Evolutionary conservation across 2,797 vertebrate species (phyloP).

Genomic region (Enteromius afrohamiltoni): DNA sequence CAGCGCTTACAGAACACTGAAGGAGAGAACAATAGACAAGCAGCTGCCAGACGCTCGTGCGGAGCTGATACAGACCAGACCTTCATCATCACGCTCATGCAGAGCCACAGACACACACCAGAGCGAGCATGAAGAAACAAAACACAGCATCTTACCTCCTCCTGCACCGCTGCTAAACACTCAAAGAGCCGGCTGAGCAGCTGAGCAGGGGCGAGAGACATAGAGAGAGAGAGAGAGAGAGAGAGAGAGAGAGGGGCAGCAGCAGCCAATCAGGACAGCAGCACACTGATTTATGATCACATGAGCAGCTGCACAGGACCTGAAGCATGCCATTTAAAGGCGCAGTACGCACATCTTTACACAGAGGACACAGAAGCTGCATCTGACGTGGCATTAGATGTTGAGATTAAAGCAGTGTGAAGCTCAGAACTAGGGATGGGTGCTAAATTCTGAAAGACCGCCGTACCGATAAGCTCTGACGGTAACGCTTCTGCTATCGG

Average conservation of each 20-base stretch:
- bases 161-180: slow-evolving; percentile 77
- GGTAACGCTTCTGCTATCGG: too few species aligned
- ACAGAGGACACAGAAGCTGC: background rate
- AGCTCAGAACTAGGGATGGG: too few species aligned
- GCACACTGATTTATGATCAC: background rate
- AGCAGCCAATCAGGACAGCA: slow-evolving; percentile 46
- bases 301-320: background rate
- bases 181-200: slow-evolving; percentile 81
- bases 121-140: background rate
- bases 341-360: background rate
- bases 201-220: slow-evolving; percentile 75
- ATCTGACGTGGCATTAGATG: too few species aligned
- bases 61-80: background rate
- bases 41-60: background rate
- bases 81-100: background rate
- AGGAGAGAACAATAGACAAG: background rate
- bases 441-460: too few species aligned
- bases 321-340: background rate
- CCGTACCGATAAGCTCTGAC: too few species aligned
- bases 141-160: slow-evolving; percentile 76
- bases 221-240: slow-evolving; percentile 68
- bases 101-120: background rate
- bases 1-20: background rate
- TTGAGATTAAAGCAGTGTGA: too few species aligned
- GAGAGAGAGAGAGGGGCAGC: slow-evolving; percentile 73